phyloP scores from a whole-genome alignment of 2,113 vertebrate genomes.

The Henicopernis longicauda region DNA sequence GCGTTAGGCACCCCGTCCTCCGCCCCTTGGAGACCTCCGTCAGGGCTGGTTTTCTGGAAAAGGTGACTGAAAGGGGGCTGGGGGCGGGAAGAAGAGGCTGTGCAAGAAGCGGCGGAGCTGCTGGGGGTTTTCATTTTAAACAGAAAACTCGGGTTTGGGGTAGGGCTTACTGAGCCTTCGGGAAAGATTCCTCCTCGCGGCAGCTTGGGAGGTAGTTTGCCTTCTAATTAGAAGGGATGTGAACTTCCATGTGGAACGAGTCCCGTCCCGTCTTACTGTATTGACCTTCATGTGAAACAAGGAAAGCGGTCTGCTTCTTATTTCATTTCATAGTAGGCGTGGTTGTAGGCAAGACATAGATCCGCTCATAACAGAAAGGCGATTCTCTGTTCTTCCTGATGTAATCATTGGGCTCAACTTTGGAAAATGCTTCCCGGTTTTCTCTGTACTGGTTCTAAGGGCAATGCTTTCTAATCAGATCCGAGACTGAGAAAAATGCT shows the following conservation, averaged over 20 bases:
- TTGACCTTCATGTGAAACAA: not conserved
- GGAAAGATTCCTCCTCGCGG: not conserved
- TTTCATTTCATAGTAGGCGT: not conserved
- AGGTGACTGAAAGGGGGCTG: not conserved
- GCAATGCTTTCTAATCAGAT: not conserved
- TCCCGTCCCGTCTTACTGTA: not conserved
- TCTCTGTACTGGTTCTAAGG: not conserved
- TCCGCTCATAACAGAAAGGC: not conserved
- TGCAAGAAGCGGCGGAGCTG: fast-evolving
- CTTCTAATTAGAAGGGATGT: not conserved
- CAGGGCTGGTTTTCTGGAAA: not conserved
- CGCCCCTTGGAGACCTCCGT: not conserved
- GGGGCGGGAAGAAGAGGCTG: not conserved
- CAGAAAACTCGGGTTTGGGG: not conserved
- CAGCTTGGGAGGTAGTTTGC: not conserved
- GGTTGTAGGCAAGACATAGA: not conserved
- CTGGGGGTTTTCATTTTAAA: not conserved
- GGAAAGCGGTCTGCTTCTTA: not conserved
- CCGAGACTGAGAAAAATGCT: not conserved
- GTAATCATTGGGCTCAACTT: not conserved
- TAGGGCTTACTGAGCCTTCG: not conserved
- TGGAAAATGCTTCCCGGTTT: not conserved
- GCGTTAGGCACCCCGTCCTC: fast-evolving
- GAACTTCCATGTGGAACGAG: not conserved
- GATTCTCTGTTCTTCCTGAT: not conserved